Conservation (phyloP, 2,888 invertebrate species). For the Ceratothoa steindachneri region DNA sequence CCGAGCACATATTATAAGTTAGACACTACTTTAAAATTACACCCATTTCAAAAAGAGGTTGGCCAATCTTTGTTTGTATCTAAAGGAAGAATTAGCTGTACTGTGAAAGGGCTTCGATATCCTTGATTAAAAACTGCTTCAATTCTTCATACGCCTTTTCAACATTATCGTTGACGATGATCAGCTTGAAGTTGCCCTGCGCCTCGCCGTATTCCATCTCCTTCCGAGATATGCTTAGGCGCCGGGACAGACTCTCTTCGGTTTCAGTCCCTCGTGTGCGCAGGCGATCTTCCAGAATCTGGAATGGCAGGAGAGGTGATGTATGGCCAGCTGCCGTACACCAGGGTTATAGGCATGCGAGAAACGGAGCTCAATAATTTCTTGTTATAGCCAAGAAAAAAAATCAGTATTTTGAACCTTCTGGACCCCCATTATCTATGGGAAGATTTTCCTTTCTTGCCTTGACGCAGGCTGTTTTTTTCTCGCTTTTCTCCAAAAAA, state of each 20-base stretch:
- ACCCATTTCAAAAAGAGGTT: too few species aligned
- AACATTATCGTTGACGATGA: constrained; percentile 76
- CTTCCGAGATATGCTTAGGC: constrained; percentile 70
- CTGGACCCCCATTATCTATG: too few species aligned
- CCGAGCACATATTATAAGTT: too few species aligned
- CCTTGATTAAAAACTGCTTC: constrained; percentile 64
- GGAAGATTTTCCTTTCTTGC: too few species aligned
- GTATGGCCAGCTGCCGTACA: not conserved
- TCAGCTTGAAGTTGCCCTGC: constrained; percentile 75
- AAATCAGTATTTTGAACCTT: not conserved
- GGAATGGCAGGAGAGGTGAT: not conserved
- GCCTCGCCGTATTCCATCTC: constrained; percentile 78
- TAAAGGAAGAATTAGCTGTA: not conserved
- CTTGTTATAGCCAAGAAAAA: not conserved
- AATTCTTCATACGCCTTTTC: constrained; percentile 73
- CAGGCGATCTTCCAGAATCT: constrained; percentile 32
- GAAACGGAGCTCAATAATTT: not conserved
- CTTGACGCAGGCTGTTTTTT: too few species aligned
- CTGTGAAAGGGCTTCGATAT: constrained; percentile 53
- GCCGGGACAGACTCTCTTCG: constrained; percentile 72
- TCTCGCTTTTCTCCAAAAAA: too few species aligned
- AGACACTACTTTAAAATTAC: too few species aligned
- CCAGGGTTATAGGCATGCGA: not conserved
- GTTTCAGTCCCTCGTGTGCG: constrained; percentile 80
- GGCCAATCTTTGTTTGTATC: too few species aligned